Percentiles rank a stretch among this genome's conserved stretches.
phyloP scores from a whole-genome alignment of 1,140 invertebrate species.

The Chrysomallon squamiferum region DNA sequence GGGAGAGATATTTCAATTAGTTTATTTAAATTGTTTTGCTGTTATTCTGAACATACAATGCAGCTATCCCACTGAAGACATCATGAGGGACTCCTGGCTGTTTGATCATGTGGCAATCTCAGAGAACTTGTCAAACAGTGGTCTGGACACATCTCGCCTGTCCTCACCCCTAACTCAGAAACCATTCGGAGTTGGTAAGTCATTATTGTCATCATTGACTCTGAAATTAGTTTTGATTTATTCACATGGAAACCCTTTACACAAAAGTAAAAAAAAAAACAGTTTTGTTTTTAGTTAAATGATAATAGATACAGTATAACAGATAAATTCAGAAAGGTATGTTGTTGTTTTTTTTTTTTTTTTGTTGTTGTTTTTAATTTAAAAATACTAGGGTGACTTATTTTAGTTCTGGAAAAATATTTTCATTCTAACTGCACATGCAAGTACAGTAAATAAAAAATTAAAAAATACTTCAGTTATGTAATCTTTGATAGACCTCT shows the following conservation, averaged over 20 bases:
- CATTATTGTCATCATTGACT: background rate
- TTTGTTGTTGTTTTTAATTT: background rate
- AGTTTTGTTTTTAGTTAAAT: no score
- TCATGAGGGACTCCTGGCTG: constrained; percentile 48
- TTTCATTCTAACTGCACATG: no score
- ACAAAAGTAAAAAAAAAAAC: no score
- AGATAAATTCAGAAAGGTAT: background rate
- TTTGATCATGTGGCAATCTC: constrained; percentile 60
- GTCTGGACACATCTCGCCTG: constrained; percentile 58
- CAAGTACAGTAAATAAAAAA: no score
- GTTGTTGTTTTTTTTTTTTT: background rate
- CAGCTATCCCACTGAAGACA: constrained; percentile 44
- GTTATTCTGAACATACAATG: background rate
- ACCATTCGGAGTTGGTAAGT: constrained; percentile 63
- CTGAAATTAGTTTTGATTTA: background rate
- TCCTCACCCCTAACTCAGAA: constrained; percentile 54
- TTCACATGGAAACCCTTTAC: no score
- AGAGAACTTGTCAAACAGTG: constrained; percentile 54
- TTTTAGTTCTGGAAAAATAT: no score
- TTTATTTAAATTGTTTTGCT: no score
- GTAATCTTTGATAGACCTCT: no score
- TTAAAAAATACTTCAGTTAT: no score
- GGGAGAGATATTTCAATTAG: no score
- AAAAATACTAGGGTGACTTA: no score
- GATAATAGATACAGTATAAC: no score